Percentiles rank a stretch among this genome's conserved stretches.
Evolutionary conservation across 2,797 vertebrate genomes (phyloP).

Genomic region (Spondyliosoma cantharus): DNA sequence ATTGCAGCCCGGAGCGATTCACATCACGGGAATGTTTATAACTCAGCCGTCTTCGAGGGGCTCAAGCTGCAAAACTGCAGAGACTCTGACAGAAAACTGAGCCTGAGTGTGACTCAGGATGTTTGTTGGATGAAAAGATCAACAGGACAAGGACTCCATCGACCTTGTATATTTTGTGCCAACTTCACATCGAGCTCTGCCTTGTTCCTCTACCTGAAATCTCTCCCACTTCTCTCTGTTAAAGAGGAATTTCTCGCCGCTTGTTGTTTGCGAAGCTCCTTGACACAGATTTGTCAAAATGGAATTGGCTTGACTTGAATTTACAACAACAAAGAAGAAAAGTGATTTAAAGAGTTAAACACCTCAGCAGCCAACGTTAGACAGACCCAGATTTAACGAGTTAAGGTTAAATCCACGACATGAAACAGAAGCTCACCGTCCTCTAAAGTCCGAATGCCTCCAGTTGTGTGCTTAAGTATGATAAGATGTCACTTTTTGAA

Average conservation of each 20-base stretch:
- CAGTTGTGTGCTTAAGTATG: not conserved
- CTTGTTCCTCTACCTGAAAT: too few relatives aligned
- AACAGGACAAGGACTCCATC: not conserved
- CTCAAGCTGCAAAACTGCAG: not conserved
- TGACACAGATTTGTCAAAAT: not conserved
- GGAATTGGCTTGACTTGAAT: not conserved
- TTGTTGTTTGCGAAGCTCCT: not conserved
- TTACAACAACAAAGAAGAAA: not conserved
- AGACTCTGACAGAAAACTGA: constrained; percentile 10
- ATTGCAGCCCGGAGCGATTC: constrained; percentile 37
- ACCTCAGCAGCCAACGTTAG: too few relatives aligned
- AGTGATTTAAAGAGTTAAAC: not conserved
- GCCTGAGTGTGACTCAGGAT: not conserved
- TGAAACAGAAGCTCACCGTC: not conserved
- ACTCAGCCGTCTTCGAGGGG: not conserved
- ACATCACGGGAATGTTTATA: constrained; percentile 14
- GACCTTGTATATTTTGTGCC: too few relatives aligned
- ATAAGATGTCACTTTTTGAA: not conserved
- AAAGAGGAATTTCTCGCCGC: too few relatives aligned
- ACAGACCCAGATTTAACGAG: not conserved
- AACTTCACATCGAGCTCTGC: too few relatives aligned
- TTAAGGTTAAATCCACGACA: not conserved
- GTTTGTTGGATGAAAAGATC: not conserved
- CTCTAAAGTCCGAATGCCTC: not conserved
- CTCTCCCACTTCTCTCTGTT: not conserved